Evolutionary conservation across 2,113 vertebrate species (phyloP).

Genomic region (Formicarius rufipectus): DNA sequence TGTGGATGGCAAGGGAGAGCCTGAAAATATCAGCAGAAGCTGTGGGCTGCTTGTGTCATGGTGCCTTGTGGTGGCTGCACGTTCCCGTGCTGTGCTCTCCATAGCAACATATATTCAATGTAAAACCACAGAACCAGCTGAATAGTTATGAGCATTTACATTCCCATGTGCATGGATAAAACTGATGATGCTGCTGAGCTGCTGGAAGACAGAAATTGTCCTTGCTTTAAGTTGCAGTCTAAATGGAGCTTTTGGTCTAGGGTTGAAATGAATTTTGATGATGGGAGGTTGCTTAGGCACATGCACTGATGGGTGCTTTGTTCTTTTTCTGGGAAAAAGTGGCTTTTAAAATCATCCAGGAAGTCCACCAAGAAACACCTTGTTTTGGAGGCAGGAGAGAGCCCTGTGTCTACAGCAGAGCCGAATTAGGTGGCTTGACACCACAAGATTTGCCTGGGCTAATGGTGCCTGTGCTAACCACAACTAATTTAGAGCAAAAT

Average conservation of each 20-base stretch:
- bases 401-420: not conserved
- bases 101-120: slow-evolving; percentile 50
- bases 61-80: not conserved
- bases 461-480: not conserved
- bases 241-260: not conserved
- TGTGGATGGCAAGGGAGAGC: not conserved
- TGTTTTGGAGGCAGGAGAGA: not conserved
- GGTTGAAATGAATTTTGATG: not conserved
- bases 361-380: not conserved
- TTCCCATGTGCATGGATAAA: not conserved
- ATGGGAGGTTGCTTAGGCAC: not conserved
- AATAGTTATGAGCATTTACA: slow-evolving; percentile 6
- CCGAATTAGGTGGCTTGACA: not conserved
- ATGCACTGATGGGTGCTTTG: not conserved
- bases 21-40: slow-evolving; percentile 49
- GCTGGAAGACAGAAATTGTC: not conserved
- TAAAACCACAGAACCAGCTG: slow-evolving; percentile 23
- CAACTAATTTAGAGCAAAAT: not conserved
- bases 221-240: not conserved
- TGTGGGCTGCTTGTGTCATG: slow-evolving; percentile 10
- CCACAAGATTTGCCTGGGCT: not conserved
- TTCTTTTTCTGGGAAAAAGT: not conserved
- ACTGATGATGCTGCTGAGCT: not conserved
- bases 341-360: not conserved
- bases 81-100: slow-evolving; percentile 3